phyloP scores from a whole-genome alignment of 1,140 invertebrate genomes.

The Hypothenemus hampei region DNA sequence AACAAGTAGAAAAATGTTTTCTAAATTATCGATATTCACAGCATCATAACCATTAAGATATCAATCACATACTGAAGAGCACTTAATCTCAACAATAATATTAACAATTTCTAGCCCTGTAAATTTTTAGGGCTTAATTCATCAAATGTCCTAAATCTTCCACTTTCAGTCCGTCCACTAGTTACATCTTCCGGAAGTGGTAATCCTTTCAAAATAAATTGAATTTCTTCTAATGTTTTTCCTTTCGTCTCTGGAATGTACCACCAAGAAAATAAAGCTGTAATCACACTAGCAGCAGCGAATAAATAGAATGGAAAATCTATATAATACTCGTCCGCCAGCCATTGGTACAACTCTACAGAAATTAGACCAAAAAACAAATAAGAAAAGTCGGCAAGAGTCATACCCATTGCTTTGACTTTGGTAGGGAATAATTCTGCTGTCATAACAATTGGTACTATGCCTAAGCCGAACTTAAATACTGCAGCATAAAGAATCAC shows the following conservation, averaged over 20 bases:
- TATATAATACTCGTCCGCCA: conserved; percentile 48
- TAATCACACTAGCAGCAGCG: conserved; percentile 54
- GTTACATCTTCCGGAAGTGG: conserved; percentile 17
- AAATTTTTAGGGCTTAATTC: not conserved
- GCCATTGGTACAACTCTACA: conserved; percentile 57
- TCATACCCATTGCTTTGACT: conserved; percentile 51
- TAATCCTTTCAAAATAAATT: conserved; percentile 42
- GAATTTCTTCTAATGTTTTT: conserved; percentile 68
- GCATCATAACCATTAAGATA: too few relatives aligned
- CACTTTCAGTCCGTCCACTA: conserved; percentile 6
- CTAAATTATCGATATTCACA: too few relatives aligned
- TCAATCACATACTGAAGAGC: too few relatives aligned
- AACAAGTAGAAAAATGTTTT: too few relatives aligned
- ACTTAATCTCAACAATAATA: too few relatives aligned
- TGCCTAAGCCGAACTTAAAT: conserved; percentile 41
- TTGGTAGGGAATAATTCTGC: conserved; percentile 62
- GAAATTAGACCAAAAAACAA: conserved; percentile 55
- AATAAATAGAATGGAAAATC: conserved; percentile 65
- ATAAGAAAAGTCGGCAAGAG: conserved; percentile 38
- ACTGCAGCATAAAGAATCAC: conserved; percentile 39
- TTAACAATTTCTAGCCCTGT: not conserved
- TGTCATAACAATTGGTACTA: conserved; percentile 69
- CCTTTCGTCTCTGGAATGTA: conserved; percentile 76
- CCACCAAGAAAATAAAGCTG: conserved; percentile 57
- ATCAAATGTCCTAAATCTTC: not conserved